Evolutionary conservation across 1,140 invertebrate species (phyloP), one percentile per base, ranked within the genome.

Genomic region (Globodera rostochiensis): DNA sequence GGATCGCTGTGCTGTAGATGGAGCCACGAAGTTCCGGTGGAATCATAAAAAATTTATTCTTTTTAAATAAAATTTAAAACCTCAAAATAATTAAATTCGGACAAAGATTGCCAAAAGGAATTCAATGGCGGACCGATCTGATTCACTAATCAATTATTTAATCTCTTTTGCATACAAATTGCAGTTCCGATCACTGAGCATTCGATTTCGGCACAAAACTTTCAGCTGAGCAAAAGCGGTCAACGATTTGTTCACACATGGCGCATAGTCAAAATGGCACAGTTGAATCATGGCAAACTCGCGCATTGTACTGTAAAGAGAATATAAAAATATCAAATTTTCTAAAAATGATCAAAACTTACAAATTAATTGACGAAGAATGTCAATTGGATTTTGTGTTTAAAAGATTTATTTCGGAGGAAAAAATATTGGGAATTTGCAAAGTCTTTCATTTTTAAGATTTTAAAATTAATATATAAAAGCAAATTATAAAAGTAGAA

Each of bases 281-380:
- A 82, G 49, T 47, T 82, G 81, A 46, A 74, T 46, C 77, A 81
- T 81, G 49, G 79, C 36, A 74, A 82, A 81, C 60, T 82, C 81
- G 46, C 74, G 79, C 60, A 73, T 71, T 11, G 78, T 81, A 53
- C 81, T 82, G 21, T 11, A 77, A 66, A 80, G 2, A n/a, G 19
- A 49, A 25, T 50, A 47, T 45, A 53, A 13, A 15, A 25, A n/a
- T n/a, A n/a, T n/a, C n/a, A n/a, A n/a, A n/a, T n/a, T n/a, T n/a
- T n/a, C n/a, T n/a, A n/a, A n/a, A n/a, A n/a, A n/a, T n/a, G n/a
- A n/a, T n/a, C n/a, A n/a, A n/a, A n/a, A n/a, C n/a, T n/a, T n/a
- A n/a, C n/a, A n/a, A n/a, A n/a, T n/a, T n/a, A n/a, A n/a, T n/a
- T n/a, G n/a, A n/a, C n/a, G n/a, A n/a, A n/a, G n/a, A n/a, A n/a